Conservation (phyloP, 2,888 invertebrate genomes). For the Mechanitis mazaeus region DNA sequence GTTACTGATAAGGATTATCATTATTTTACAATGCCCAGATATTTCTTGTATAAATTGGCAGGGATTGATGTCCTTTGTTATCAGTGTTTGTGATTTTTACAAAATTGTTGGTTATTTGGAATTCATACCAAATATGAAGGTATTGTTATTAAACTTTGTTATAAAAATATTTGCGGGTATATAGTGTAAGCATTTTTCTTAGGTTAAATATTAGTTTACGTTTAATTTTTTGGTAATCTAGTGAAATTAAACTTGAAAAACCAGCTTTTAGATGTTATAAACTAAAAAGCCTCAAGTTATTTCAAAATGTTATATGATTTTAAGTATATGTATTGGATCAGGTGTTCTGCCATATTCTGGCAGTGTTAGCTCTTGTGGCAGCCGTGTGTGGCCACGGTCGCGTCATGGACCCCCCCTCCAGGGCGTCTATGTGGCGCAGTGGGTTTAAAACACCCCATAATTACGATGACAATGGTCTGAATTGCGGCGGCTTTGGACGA, state of each 20-base stretch:
- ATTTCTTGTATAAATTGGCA: slow-evolving; percentile 24
- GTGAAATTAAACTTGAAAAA: too few species aligned
- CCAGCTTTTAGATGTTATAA: too few species aligned
- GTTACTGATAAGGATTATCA: slow-evolving; percentile 19
- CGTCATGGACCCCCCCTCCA: slow-evolving; percentile 84
- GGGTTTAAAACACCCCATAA: slow-evolving; percentile 86
- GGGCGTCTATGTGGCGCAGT: slow-evolving; percentile 88
- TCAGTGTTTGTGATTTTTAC: slow-evolving; percentile 8
- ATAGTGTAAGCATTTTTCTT: too few species aligned
- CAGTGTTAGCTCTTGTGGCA: slow-evolving; percentile 34
- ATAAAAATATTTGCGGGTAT: too few species aligned
- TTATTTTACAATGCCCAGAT: slow-evolving; percentile 15
- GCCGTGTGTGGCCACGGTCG: slow-evolving; percentile 79
- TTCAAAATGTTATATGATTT: too few species aligned
- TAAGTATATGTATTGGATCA: slow-evolving; percentile 19
- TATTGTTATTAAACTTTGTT: too few species aligned
- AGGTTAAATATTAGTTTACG: too few species aligned
- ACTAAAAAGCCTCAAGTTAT: too few species aligned
- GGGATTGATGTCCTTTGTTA: slow-evolving; percentile 12
- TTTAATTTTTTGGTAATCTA: too few species aligned
- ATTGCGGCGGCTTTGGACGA: slow-evolving; percentile 87
- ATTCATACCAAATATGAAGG: too few species aligned
- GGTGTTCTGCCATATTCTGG: slow-evolving; percentile 44
- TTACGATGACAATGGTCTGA: slow-evolving; percentile 89
- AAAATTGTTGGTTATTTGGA: too few species aligned